These are phyloP conservation scores for Oligia latruncula DNA, from an alignment of 2,888 invertebrate genomes.

Conservation along the genomic window DNA sequence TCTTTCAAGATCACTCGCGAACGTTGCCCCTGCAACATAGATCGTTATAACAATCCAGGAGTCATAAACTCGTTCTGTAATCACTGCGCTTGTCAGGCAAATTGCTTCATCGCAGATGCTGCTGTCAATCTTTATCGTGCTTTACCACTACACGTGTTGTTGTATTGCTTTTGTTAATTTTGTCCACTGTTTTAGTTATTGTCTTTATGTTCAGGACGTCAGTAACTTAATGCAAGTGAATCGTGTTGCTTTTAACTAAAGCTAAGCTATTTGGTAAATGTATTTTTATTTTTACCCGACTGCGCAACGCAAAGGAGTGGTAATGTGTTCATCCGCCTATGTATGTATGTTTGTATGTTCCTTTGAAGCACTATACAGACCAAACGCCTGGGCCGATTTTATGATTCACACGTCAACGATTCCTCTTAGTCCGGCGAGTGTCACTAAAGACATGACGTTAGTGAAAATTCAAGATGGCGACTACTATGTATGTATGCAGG, in stretches of 20 bases:
- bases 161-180: constrained; percentile 37
- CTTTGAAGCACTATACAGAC: too few relatives aligned
- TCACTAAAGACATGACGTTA: too few relatives aligned
- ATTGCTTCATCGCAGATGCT: constrained; percentile 54
- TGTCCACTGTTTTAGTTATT: background rate
- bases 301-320: too few relatives aligned
- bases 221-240: background rate
- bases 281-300: background rate
- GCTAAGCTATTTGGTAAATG: too few relatives aligned
- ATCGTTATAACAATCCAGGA: constrained; percentile 42
- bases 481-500: too few relatives aligned
- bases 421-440: too few relatives aligned
- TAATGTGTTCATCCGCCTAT: too few relatives aligned
- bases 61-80: constrained; percentile 53
- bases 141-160: constrained; percentile 11
- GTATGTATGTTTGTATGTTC: too few relatives aligned
- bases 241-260: background rate
- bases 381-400: too few relatives aligned
- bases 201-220: constrained; percentile 1
- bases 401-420: too few relatives aligned
- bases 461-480: too few relatives aligned
- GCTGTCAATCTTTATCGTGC: constrained; percentile 49
- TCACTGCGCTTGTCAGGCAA: constrained; percentile 50
- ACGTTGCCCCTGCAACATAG: constrained; percentile 40
- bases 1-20: constrained; percentile 31